phyloP scores from a whole-genome alignment of 2,888 invertebrate genomes.

The Callosobruchus maculatus region DNA sequence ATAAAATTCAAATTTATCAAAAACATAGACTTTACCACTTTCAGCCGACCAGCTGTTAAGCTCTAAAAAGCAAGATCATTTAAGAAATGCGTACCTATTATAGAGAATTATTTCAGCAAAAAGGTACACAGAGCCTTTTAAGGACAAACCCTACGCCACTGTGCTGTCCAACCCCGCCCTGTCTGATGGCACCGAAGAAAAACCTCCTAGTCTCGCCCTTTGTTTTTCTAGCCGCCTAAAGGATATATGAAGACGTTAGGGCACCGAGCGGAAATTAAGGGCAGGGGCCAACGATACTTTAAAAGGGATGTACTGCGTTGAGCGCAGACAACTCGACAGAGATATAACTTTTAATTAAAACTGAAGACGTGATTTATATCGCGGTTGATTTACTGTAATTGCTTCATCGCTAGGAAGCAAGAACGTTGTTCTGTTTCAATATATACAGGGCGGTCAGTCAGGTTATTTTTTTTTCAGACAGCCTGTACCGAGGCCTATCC shows the following conservation, averaged over 20 bases:
- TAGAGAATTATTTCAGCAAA: no score
- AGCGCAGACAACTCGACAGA: not conserved
- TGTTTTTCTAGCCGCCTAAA: slow-evolving; percentile 4
- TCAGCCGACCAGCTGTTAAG: no score
- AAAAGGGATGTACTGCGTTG: not conserved
- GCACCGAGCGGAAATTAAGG: slow-evolving; percentile 4
- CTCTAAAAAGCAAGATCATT: no score
- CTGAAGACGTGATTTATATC: not conserved
- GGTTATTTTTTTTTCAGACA: no score
- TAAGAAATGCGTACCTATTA: no score
- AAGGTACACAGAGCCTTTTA: not conserved
- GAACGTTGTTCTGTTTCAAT: not conserved
- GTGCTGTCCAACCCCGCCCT: not conserved
- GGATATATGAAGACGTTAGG: slow-evolving; percentile 6
- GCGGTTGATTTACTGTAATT: not conserved
- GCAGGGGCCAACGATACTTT: slow-evolving; percentile 1
- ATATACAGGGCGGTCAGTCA: not conserved
- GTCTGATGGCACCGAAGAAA: not conserved
- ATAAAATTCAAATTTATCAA: no score
- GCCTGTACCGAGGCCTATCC: no score
- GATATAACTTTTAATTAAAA: not conserved
- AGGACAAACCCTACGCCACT: not conserved
- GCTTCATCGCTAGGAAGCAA: not conserved
- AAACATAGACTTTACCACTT: no score
- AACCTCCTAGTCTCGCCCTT: not conserved